phyloP scores from a whole-genome alignment of 2,888 invertebrate species.

The Metacarcinus magister region DNA sequence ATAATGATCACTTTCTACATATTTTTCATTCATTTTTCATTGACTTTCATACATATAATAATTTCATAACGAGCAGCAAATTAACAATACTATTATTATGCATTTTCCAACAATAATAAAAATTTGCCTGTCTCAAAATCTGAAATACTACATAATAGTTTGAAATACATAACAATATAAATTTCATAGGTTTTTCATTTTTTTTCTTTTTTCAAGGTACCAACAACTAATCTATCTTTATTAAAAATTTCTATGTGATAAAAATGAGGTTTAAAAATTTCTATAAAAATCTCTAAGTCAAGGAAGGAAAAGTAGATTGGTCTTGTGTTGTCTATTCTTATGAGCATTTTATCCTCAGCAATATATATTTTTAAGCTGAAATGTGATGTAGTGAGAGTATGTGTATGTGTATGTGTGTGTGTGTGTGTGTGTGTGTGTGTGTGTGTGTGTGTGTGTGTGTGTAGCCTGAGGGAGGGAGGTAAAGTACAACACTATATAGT shows the following conservation, averaged over 20 bases:
- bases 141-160: neutral
- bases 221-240: no score
- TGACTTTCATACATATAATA: no score
- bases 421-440: slow-evolving; percentile 22
- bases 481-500: neutral
- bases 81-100: neutral
- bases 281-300: neutral
- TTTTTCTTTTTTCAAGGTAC: no score
- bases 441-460: neutral
- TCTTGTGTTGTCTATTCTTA: neutral
- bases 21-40: neutral
- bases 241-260: neutral
- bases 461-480: neutral
- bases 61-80: neutral
- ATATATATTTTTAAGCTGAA: neutral
- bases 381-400: neutral
- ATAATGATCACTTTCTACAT: neutral
- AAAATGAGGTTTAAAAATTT: neutral
- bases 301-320: neutral
- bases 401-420: neutral
- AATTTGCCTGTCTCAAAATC: neutral
- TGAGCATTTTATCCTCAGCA: slow-evolving; percentile 18
- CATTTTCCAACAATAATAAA: neutral
- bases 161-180: neutral
- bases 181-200: neutral